Evolutionary conservation across 2,113 vertebrate genomes (phyloP), one percentile per base, ranked within the genome.

Genomic region (Coreoperca whiteheadi): DNA sequence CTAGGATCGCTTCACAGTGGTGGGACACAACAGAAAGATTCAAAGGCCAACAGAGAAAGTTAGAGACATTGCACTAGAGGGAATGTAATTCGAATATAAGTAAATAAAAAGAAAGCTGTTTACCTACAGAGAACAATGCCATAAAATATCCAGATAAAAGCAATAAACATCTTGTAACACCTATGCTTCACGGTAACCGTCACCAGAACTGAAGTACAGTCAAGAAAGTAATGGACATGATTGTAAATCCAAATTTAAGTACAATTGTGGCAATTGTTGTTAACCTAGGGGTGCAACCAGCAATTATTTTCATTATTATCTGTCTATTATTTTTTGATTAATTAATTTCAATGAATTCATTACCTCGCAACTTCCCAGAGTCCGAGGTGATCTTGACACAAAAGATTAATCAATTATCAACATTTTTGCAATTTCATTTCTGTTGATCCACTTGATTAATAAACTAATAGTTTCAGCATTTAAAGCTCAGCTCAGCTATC

Each of bases 11-110:
- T 61, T 57, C 30, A 37, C 51, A 20, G 60, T 0, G 25, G 34
- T 60, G 15, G 8, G 20, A 53, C 5, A 50, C 16, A 67, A 64
- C 41, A 61, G 28, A 72, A 41, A 66, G n/a, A 79, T 56, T 67
- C 28, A 54, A 67, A 77, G 32, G 50, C 21, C 4, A 63, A 68
- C 8, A 50, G 50, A 75, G 30, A 66, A 54, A 66, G 16, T 61
- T 48, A 41, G 18, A 73, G 10, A 74, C 54, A 12, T 28, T 60
- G 59, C 51, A 61, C 8, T 2, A 6, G 14, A 56, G 66, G n/a
- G 7, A 43, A 78, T 46, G 15, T 8, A 10, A 68, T 61, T 61
- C 54, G 12, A 34, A 83, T 32, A 25, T 60, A 68, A 43, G 39
- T 53, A 23, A 23, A 37, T 20, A 41, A 8, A 79, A 54, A 32